phyloP scores from a whole-genome alignment of 2,797 vertebrate species.

The Scyliorhinus canicula region DNA sequence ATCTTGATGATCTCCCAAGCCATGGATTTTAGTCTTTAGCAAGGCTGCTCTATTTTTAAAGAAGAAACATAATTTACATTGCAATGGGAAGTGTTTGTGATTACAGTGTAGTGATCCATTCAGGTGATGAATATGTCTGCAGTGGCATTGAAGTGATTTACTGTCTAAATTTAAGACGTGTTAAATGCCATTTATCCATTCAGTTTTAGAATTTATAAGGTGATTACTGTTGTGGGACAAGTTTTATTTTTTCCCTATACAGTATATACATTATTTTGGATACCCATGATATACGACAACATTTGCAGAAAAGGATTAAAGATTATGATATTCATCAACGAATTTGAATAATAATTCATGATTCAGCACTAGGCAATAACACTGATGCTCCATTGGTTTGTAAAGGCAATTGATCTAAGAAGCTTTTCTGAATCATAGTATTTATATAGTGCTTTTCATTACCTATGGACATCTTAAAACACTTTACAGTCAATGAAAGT shows the following conservation, averaged over 20 bases:
- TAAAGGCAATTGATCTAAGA: background rate
- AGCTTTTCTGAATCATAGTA: background rate
- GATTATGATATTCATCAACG: background rate
- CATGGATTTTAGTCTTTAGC: background rate
- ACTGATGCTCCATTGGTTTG: background rate
- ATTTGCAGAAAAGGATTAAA: background rate
- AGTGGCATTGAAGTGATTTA: background rate
- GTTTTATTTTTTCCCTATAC: background rate
- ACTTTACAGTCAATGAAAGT: too few species aligned
- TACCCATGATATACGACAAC: background rate
- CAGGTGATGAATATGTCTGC: background rate
- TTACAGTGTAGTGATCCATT: background rate
- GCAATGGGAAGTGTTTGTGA: background rate
- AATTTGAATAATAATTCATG: background rate
- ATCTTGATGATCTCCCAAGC: background rate
- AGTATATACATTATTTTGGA: background rate
- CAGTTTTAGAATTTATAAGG: background rate
- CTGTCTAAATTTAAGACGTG: background rate
- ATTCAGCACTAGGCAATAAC: background rate
- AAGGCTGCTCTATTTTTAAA: background rate
- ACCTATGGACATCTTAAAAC: too few species aligned
- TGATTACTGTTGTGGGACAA: background rate
- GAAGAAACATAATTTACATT: background rate
- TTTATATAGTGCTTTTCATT: too few species aligned
- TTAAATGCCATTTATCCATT: background rate